Percentiles rank a stretch among this genome's conserved stretches.
Conservation (phyloP, 2,888 invertebrate genomes). For the Sympetrum striolatum region DNA sequence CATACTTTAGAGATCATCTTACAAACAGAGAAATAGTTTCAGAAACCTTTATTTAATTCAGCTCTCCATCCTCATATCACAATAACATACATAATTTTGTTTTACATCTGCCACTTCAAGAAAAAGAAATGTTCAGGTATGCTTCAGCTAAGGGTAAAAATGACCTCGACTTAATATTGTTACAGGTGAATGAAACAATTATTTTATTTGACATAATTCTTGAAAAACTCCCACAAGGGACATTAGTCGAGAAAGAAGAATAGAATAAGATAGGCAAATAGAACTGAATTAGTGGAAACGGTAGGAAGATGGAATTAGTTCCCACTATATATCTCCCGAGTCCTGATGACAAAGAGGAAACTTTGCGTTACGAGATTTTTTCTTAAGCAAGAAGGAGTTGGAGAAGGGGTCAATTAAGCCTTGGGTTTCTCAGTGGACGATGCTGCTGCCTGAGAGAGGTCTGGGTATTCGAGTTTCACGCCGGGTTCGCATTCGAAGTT, state of each 20-base stretch:
- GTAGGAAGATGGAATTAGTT: not conserved
- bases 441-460: constrained; percentile 66
- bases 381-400: not conserved
- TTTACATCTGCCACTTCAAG: not conserved
- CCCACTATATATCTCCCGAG: too few species aligned
- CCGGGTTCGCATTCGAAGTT: constrained; percentile 85
- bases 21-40: not conserved
- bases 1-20: not conserved
- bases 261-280: not conserved
- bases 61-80: not conserved
- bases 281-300: too few species aligned
- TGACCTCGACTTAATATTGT: not conserved
- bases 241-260: not conserved
- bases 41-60: not conserved
- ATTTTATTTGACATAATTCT: not conserved
- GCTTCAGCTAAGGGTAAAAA: not conserved
- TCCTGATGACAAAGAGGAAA: too few species aligned
- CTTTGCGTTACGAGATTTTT: not conserved
- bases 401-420: constrained; percentile 45
- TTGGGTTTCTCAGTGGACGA: constrained; percentile 47
- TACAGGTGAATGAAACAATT: not conserved
- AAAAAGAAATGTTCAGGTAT: not conserved
- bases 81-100: not conserved
- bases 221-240: not conserved
- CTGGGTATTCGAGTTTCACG: constrained; percentile 84